A percentile compares a stretch with the other conserved stretches of the same genome.
Conservation (phyloP, 2,797 vertebrate genomes). For the Rallus crepitans region DNA sequence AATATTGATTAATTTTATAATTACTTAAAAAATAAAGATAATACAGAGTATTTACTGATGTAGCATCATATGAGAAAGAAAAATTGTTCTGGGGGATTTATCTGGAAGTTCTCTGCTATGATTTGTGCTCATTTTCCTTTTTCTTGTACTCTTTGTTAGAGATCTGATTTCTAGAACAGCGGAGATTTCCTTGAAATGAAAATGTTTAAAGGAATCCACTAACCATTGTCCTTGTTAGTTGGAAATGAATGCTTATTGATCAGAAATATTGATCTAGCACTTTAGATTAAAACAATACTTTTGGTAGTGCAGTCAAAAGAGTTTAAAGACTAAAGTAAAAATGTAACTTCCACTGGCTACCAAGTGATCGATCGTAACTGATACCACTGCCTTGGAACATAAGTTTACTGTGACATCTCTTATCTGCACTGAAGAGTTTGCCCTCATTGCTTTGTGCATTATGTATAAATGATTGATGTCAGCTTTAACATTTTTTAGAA, state of each 20-base stretch:
- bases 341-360: slow-evolving; percentile 82
- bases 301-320: slow-evolving; percentile 79
- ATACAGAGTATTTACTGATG: not conserved
- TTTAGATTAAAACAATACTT: slow-evolving; percentile 84
- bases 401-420: slow-evolving; percentile 86
- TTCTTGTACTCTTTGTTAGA: slow-evolving; percentile 60
- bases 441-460: slow-evolving; percentile 79
- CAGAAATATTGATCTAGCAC: slow-evolving; percentile 80
- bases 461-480: slow-evolving; percentile 81
- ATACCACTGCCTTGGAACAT: slow-evolving; percentile 83
- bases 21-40: not conserved
- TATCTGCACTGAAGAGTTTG: slow-evolving; percentile 86
- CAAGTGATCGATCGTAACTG: slow-evolving; percentile 86
- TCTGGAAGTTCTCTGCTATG: slow-evolving; percentile 7
- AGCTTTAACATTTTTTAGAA: slow-evolving; percentile 77
- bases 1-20: not conserved
- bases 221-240: slow-evolving; percentile 79
- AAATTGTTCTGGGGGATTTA: not conserved
- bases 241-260: slow-evolving; percentile 84
- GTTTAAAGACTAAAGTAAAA: slow-evolving; percentile 85
- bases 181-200: slow-evolving; percentile 72
- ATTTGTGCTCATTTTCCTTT: slow-evolving; percentile 37
- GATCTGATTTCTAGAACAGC: slow-evolving; percentile 67
- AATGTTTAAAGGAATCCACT: slow-evolving; percentile 80
- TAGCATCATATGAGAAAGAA: slow-evolving; percentile 2